These are phyloP conservation scores for Prionailurus bengalensis DNA, from an alignment of 2,113 vertebrate species.

Conservation along the genomic window DNA sequence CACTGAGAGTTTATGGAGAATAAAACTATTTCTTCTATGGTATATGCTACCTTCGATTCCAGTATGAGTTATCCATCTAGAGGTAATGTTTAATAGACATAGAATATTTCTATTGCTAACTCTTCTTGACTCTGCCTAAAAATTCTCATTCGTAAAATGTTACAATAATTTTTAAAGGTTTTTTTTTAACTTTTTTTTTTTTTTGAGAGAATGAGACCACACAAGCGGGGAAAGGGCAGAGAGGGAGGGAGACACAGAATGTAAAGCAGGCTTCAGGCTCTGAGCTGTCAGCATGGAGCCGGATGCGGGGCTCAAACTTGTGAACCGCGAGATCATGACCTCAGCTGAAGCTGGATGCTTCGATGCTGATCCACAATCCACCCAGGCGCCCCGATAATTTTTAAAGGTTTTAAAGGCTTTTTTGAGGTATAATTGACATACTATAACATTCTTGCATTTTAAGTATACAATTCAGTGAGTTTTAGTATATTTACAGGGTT, in stretches of 20 bases:
- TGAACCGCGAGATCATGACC: too few relatives aligned
- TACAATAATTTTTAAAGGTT: not conserved
- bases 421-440: not conserved
- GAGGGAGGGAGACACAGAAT: too few relatives aligned
- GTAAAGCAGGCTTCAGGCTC: too few relatives aligned
- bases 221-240: too few relatives aligned
- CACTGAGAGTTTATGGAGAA: not conserved
- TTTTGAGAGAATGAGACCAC: too few relatives aligned
- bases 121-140: conserved; percentile 41
- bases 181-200: not conserved
- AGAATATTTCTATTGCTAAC: conserved; percentile 39
- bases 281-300: too few relatives aligned
- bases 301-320: too few relatives aligned
- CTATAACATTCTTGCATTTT: not conserved
- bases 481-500: not conserved
- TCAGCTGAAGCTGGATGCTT: too few relatives aligned
- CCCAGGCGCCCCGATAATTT: too few relatives aligned
- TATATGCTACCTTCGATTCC: not conserved
- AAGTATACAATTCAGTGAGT: not conserved
- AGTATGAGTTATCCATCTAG: not conserved
- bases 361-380: too few relatives aligned
- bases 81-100: conserved; percentile 16
- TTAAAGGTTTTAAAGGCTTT: not conserved
- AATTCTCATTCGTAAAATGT: conserved; percentile 31
- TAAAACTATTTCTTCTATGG: conserved; percentile 18